Conservation (phyloP, 2,797 vertebrate species). For the Clarias fuscus region DNA sequence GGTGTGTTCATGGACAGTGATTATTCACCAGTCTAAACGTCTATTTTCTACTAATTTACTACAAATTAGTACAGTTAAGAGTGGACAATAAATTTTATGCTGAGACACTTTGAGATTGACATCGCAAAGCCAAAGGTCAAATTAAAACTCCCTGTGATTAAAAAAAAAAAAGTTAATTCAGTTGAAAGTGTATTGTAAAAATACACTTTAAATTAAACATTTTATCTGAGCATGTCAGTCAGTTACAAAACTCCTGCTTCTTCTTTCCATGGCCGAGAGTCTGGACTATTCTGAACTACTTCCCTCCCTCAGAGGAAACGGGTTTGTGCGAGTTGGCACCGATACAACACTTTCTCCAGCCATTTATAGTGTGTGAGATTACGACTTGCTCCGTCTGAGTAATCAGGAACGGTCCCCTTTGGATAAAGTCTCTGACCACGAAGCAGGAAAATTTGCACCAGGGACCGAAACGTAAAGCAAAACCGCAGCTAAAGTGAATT, state of each 20-base stretch:
- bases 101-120: background rate
- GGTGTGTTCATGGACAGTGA: background rate
- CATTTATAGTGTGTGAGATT: slow-evolving; percentile 50
- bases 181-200: background rate
- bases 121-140: background rate
- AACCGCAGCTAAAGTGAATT: background rate
- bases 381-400: slow-evolving; percentile 46
- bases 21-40: background rate
- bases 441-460: slow-evolving; percentile 22
- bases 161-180: slow-evolving; percentile 2
- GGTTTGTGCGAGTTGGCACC: slow-evolving; percentile 76
- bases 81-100: background rate
- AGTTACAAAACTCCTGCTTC: slow-evolving; percentile 26
- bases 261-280: slow-evolving; percentile 54
- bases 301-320: slow-evolving; percentile 71
- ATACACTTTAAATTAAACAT: slow-evolving; percentile 40
- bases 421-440: slow-evolving; percentile 28
- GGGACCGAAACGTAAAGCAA: background rate
- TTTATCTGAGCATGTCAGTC: slow-evolving; percentile 23
- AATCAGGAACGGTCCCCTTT: slow-evolving; percentile 48
- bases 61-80: background rate
- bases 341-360: slow-evolving; percentile 71
- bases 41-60: background rate
- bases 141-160: background rate
- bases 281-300: slow-evolving; percentile 63